These are phyloP conservation scores for Ricordea florida DNA, from an alignment of 92 coral and sea anemone species.

Conservation along the genomic window DNA sequence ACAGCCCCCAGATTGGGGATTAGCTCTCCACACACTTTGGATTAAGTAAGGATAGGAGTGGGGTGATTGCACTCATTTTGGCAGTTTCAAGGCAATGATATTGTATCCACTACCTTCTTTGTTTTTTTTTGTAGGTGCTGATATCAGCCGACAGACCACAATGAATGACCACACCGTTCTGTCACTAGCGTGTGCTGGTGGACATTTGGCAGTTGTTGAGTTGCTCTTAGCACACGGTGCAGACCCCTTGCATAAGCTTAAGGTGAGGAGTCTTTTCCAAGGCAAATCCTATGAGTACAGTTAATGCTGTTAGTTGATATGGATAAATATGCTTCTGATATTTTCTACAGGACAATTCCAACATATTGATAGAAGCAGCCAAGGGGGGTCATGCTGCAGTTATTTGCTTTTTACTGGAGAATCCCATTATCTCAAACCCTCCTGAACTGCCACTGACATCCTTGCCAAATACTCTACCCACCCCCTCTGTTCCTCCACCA, in stretches of 20 bases:
- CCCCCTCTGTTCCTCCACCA: slow-evolving; percentile 93
- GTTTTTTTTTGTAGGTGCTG: slow-evolving; percentile 72
- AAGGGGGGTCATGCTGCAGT: slow-evolving; percentile 99
- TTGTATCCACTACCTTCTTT: too few relatives aligned
- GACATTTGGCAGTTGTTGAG: slow-evolving; percentile 96
- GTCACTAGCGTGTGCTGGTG: slow-evolving; percentile 99
- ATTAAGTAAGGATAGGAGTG: too few relatives aligned
- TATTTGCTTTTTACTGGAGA: slow-evolving; percentile 87
- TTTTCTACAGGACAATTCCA: slow-evolving; percentile 82
- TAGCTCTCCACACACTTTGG: too few relatives aligned
- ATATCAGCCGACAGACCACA: slow-evolving; percentile 94
- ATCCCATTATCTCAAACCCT: slow-evolving; percentile 87
- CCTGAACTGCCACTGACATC: slow-evolving; percentile 88
- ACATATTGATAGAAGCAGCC: slow-evolving; percentile 96
- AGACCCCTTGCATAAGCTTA: slow-evolving; percentile 90
- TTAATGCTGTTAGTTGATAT: background rate
- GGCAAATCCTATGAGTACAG: too few relatives aligned
- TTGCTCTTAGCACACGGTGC: slow-evolving; percentile 94
- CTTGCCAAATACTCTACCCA: slow-evolving; percentile 77
- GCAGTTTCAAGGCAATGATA: too few relatives aligned
- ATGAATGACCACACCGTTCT: slow-evolving; percentile 96
- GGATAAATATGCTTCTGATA: background rate
- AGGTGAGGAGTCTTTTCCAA: slow-evolving; percentile 47
- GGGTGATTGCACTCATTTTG: too few relatives aligned
- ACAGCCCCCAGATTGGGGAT: too few relatives aligned